A percentile compares a stretch with the other conserved stretches of the same genome.
Conservation (phyloP, 2,797 vertebrate genomes). For the Anguilla marmorata region DNA sequence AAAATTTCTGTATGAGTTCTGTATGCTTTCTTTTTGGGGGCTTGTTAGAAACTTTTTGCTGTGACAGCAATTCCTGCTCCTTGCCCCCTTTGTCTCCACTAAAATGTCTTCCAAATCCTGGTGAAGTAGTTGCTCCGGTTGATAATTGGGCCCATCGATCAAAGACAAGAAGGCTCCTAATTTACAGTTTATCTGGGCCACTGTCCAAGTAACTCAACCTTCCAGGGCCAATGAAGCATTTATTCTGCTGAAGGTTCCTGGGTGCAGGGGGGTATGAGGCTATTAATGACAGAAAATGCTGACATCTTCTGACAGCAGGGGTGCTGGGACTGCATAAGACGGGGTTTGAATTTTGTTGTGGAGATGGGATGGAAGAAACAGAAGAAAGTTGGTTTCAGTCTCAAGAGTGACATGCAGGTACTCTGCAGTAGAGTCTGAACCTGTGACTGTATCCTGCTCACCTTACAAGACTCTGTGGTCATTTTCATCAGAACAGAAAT, state of each 20-base stretch:
- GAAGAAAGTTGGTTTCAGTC: background rate
- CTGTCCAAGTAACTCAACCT: slow-evolving; percentile 31
- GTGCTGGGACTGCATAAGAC: background rate
- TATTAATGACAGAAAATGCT: slow-evolving; percentile 31
- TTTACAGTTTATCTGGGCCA: slow-evolving; percentile 26
- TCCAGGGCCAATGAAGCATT: slow-evolving; percentile 13
- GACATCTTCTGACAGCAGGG: slow-evolving; percentile 10
- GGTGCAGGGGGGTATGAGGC: background rate
- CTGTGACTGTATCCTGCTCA: background rate
- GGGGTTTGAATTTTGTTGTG: background rate
- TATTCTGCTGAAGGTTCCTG: slow-evolving; percentile 13
- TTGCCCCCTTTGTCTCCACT: slow-evolving; percentile 54
- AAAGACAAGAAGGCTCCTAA: slow-evolving; percentile 56
- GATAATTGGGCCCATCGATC: slow-evolving; percentile 65
- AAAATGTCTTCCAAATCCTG: slow-evolving; percentile 60
- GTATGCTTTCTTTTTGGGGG: slow-evolving; percentile 1
- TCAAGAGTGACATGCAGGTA: background rate
- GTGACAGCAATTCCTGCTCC: slow-evolving; percentile 57
- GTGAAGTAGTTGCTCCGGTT: slow-evolving; percentile 67
- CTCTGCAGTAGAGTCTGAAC: background rate
- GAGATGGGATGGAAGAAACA: slow-evolving; percentile 7
- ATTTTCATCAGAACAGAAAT: background rate
- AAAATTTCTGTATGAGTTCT: slow-evolving; percentile 28
- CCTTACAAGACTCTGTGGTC: background rate
- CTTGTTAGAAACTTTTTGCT: background rate